These are phyloP conservation scores for Drosophila ogumai DNA, from an alignment of 1,140 invertebrate species.

Conservation along the genomic window DNA sequence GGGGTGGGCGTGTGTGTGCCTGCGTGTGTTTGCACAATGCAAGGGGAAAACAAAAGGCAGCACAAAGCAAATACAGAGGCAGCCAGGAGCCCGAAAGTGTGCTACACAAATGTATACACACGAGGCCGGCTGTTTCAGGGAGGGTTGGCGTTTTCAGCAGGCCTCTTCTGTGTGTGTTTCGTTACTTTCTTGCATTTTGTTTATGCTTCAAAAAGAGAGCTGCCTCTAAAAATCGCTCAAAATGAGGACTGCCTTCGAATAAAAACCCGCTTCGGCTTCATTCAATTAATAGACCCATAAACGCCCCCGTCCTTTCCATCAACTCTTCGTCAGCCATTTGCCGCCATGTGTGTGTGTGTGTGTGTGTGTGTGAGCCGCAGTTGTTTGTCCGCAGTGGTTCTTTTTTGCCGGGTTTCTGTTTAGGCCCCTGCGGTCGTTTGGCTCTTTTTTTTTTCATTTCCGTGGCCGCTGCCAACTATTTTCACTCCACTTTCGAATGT, in stretches of 20 bases:
- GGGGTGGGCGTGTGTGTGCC: background rate
- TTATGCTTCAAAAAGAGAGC: slow-evolving; percentile 40
- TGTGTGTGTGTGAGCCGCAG: slow-evolving; percentile 16
- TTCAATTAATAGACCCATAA: slow-evolving; percentile 49
- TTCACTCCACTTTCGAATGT: slow-evolving; percentile 77
- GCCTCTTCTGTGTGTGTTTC: slow-evolving; percentile 21
- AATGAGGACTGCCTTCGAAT: slow-evolving; percentile 7
- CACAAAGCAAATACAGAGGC: slow-evolving; percentile 55
- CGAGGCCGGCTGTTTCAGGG: slow-evolving; percentile 4
- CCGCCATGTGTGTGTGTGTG: background rate
- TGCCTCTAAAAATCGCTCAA: slow-evolving; percentile 15
- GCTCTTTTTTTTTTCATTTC: slow-evolving; percentile 50
- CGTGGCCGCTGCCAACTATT: slow-evolving; percentile 63
- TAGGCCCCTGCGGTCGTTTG: slow-evolving; percentile 67
- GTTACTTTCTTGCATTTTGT: slow-evolving; percentile 46
- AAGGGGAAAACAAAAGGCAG: slow-evolving; percentile 71
- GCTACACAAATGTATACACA: slow-evolving; percentile 63
- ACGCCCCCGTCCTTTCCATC: slow-evolving; percentile 9
- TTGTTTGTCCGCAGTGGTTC: slow-evolving; percentile 52
- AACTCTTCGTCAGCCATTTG: slow-evolving; percentile 1
- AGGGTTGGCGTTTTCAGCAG: background rate
- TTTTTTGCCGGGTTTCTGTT: slow-evolving; percentile 48
- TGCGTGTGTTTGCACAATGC: slow-evolving; percentile 65
- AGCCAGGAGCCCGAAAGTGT: slow-evolving; percentile 64
- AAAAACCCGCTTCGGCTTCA: slow-evolving; percentile 19